Base-by-base conservation (phyloP, 2,113 vertebrate species). In the Apteryx owenii region DNA sequence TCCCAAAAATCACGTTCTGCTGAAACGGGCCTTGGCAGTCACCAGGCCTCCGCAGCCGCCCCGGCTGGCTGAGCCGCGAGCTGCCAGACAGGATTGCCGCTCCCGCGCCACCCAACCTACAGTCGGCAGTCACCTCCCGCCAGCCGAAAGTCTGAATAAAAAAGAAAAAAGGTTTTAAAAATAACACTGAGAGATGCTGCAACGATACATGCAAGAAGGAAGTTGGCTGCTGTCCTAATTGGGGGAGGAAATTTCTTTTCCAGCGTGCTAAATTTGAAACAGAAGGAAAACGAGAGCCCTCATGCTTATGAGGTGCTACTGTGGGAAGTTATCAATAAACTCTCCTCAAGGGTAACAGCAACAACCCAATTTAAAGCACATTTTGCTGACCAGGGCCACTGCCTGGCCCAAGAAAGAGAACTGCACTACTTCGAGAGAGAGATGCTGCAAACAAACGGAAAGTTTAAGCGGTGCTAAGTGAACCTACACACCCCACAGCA, bases 381-480 rank as follows among this genome's bases (percentile, higher is more conserved):
- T 82, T 81, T 31, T 4, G 4, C 69, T 71, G 85, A 85, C 69
- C 80, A 40, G 50, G 42, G 81, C 58, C 33, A 60, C 70, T 29
- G 81, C 51, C 51, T 56, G 64, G 64, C 20, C 58, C 62, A 20
- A 56, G 72, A 54, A 11, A 38, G 3, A 50, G 40, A 56, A 70
- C 1, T 0, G 31, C 2, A 4, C 17, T 29, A 12, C 58, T 38
- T 23, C 1, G 0, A 12, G 38, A 26, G 62, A 38, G 66, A 81
- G 77, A 65, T 8, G 64, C 29, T 38, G 70, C 1, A 3, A 85
- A 53, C 20, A 76, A 58, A n/a, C 4, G 33, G 62, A 33, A 76
- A 69, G 36, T 54, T 29, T 42, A 73, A 61, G 48, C 1, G 77
- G 72, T 42, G 60, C 26, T 26, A 28, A 72, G 46, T 7, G 77